Base-by-base conservation (phyloP, 2,797 vertebrate species). In the Lutra lutra region DNA sequence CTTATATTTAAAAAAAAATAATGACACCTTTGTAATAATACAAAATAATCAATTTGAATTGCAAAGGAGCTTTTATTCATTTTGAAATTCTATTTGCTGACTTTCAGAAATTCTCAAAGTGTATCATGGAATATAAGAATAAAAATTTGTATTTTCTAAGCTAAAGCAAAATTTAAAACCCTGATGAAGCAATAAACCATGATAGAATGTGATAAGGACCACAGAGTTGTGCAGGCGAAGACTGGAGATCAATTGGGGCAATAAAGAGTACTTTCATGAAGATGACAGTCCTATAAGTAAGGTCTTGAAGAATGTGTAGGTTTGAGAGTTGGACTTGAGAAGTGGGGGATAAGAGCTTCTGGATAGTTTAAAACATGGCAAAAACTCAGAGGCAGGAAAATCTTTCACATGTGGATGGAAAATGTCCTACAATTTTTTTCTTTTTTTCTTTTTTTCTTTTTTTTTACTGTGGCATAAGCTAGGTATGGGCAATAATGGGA, bases 1-100 rank as follows among this genome's bases (percentile, higher is more conserved):
- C 83, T 94, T 89, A 6, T 91, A 86, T 85, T 94, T 88, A 79
- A 95, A 91, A 91, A 91, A 48, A 77, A 80, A 82, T 43, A 46
- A 82, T 89, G 51, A 40, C 12, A 58, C 56, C 79, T 38, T 64
- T 94, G 29, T 75, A 66, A 75, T 56, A 89, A 73, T 66, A 66
- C 90, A 87, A 96, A 95, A 38, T 25, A 64, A 80, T 25, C 6
- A 17, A 20, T 75, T 86, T 86, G 40, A 92, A 84, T 90, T 79
- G 35, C 58, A 80, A 20, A 94, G 27, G 54, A 83, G 18, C 43
- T 82, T 95, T 91, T 83, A 75, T 46, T 92, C 86, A 58, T 86
- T 54, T 90, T 75, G 75, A 87, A 94, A 85, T 68, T 62, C 13
- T 58, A 79, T 83, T 93, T 88, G 46, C 29, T 92, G 62, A 86